Evolutionary conservation across 2,113 vertebrate species (phyloP).

Genomic region (Pholis gunnellus): DNA sequence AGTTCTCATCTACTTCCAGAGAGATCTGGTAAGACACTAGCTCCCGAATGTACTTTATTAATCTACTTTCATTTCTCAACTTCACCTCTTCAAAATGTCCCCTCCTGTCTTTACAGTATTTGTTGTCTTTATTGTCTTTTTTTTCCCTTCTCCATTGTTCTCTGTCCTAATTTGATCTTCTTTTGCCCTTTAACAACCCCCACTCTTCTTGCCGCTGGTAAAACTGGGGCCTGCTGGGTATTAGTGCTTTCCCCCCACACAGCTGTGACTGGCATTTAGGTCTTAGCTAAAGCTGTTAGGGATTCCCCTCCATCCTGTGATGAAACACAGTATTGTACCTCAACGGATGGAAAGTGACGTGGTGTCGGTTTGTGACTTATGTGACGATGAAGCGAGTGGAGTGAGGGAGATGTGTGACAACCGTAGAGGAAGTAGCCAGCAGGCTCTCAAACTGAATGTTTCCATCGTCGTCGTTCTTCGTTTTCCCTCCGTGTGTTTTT

Average conservation of each 20-base stretch:
- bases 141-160: neutral
- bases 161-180: neutral
- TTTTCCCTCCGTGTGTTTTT: neutral
- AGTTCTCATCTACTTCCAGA: constrained; percentile 90
- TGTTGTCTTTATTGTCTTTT: neutral
- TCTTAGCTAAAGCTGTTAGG: neutral
- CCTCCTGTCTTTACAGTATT: neutral
- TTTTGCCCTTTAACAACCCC: neutral
- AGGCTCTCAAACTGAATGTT: neutral
- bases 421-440: constrained; percentile 4
- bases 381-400: constrained; percentile 11
- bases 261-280: constrained; percentile 29
- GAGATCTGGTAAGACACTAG: constrained; percentile 81
- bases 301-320: constrained; percentile 11
- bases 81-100: neutral
- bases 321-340: neutral
- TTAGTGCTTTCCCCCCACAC: neutral
- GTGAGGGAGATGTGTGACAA: neutral
- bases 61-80: neutral
- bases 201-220: neutral
- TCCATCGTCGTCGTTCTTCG: neutral
- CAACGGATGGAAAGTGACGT: constrained; percentile 34
- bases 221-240: neutral
- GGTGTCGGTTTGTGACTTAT: constrained; percentile 14
- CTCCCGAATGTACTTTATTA: neutral